Base-by-base conservation (phyloP, 2,797 vertebrate species). In the Lates japonicus region DNA sequence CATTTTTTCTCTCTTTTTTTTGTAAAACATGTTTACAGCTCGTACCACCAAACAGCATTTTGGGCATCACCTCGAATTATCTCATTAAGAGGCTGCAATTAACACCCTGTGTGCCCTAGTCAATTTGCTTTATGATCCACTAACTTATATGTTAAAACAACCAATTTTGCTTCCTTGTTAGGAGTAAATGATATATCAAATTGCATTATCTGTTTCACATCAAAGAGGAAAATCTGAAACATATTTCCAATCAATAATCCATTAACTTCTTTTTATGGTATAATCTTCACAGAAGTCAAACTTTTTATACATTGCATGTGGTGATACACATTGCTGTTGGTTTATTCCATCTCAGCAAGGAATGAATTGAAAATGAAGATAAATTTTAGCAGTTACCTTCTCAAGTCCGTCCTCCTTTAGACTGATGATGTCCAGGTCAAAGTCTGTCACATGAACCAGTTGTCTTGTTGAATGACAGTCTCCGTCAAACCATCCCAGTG, bases 401-500 rank as follows among this genome's bases (percentile, higher is more conserved):
- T 99, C 97, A 1, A 99, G 96, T 13, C 98, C 98, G 0, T 99
- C 97, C 87, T 99, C 98, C 88, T 99, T 99, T 33, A 99, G 95
- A 83, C 97, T 99, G 90, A 99, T 81, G 86, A 99, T 97, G 91
- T 99, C 98, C 94, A 99, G 89, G 92, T 99, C 98, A 51, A 99
- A 99, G 94, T 99, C 98, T 0, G 97, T 99, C n/a, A 60, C 98
- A 94, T 13, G 99, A 95, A 61, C 98, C 98, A 0, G 95, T 97
- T 7, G 97, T 97, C 94, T 96, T 98, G 93, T 99, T 99, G 93
- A 99, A 99, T 77, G 97, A 97, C 59, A 99, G 96, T 49, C 98
- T 96, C 80, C 0, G 98, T 99, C 94, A 99, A 94, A 85, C 98
- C 98, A 92, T 99, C 98, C 98, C 98, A 99, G 57, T 99, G 98